A percentile compares a stretch with the other conserved stretches of the same genome.
phyloP scores from a whole-genome alignment of 2,797 vertebrate genomes.

The Gouania willdenowi region DNA sequence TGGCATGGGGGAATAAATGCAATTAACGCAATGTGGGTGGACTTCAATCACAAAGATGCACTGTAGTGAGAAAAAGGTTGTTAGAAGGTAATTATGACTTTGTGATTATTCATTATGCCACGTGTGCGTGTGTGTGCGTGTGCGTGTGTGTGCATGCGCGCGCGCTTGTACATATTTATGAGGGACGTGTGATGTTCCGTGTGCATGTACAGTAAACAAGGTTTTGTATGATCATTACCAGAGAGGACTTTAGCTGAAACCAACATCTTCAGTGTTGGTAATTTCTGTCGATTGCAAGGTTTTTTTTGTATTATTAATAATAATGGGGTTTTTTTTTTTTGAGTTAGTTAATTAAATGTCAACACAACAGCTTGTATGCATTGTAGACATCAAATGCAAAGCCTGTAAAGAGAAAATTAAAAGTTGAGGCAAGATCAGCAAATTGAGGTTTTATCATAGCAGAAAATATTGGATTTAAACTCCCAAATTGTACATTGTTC shows the following conservation, averaged over 20 bases:
- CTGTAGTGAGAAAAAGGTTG: conserved; percentile 70
- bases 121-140: conserved; percentile 13
- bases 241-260: conserved; percentile 53
- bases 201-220: conserved; percentile 48
- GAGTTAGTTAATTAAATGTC: conserved; percentile 14
- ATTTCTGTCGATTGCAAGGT: conserved; percentile 62
- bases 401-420: neutral
- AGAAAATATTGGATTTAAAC: too few species aligned
- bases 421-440: conserved; percentile 24
- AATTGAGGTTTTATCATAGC: conserved; percentile 52
- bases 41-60: conserved; percentile 76
- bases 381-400: conserved; percentile 1
- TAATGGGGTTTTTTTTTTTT: neutral
- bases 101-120: conserved; percentile 68
- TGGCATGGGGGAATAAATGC: conserved; percentile 68
- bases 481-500: too few species aligned
- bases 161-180: conserved; percentile 20
- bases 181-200: conserved; percentile 8
- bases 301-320: conserved; percentile 30
- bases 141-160: conserved; percentile 4
- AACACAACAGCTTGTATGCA: conserved; percentile 4
- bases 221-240: conserved; percentile 46
- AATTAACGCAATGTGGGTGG: conserved; percentile 78
- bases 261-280: too few species aligned
- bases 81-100: conserved; percentile 74